Base-by-base conservation (phyloP, 30 jellyfish, hydroid and myxozoan genomes). In the Aurelia aurita region DNA sequence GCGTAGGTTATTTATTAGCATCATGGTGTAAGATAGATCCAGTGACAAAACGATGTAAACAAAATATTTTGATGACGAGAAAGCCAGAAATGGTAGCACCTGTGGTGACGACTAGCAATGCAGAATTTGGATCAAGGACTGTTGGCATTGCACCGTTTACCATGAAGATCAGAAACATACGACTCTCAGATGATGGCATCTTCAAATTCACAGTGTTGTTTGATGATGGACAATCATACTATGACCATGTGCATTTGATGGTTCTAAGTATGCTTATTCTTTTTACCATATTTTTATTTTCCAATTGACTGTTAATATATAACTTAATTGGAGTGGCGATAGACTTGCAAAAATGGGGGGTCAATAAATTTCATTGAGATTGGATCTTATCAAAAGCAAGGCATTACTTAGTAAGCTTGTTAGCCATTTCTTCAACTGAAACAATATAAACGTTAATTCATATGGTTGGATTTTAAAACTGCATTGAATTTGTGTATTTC, bases 181-280 rank as follows among this genome's bases (percentile, higher is more conserved):
- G 72, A 32, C 68, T 70, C 54, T n/a, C 93, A 62, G 93, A 84
- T 47, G 93, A 84, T 71, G 93, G 93, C 22, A 39, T 39, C 3
- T 84, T 43, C 49, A 73, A 49, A 5, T 68, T 71, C 58, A 29
- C 82, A 18, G 87, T 76, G 3, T 3, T 55, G 15, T 84, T 84
- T 46, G 51, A 29, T 20, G 49, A 59, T 62, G 93, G 93, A 13
- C 25, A n/a, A 8, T 25, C 69, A 68, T 68, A 10, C 28, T 84
- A 29, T 59, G 87, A 72, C 49, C 60, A 81, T 19, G 93, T 84
- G 20, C 80, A 64, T 13, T 64, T 84, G 12, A 74, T 84, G 72
- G 93, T 84, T 16, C 29, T 84, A 39, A 82, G 93, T 84, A 84
- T 20, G 93, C 70, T 9, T 19, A 69, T 29, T 12, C n/a, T 12